phyloP scores from a whole-genome alignment of 2,888 invertebrate species.

The Mermis nigrescens region DNA sequence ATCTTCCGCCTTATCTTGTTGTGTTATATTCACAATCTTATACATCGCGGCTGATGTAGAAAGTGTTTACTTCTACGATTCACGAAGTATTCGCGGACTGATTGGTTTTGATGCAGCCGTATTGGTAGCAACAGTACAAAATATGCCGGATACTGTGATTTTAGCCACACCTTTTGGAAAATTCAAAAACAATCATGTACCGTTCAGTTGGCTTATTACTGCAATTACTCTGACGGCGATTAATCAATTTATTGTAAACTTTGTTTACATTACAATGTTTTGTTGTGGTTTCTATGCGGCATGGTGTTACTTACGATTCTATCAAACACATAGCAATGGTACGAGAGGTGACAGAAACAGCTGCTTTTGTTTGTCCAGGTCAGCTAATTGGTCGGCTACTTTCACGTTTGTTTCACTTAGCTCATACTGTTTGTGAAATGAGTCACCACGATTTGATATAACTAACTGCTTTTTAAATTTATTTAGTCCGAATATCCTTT shows the following conservation, averaged over 20 bases:
- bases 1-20: conserved; percentile 29
- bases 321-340: conserved; percentile 81
- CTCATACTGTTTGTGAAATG: no score
- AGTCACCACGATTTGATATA: no score
- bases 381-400: no score
- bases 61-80: conserved; percentile 27
- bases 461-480: no score
- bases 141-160: conserved; percentile 36
- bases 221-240: not conserved
- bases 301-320: conserved; percentile 85
- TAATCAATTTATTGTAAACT: not conserved
- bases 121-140: conserved; percentile 35
- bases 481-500: no score
- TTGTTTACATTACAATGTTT: conserved; percentile 81
- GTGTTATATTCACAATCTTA: conserved; percentile 29
- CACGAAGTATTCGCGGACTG: conserved; percentile 31
- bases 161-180: conserved; percentile 15
- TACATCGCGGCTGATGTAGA: conserved; percentile 31
- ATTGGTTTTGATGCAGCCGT: conserved; percentile 35
- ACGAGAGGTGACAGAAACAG: conserved; percentile 82
- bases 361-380: conserved; percentile 86
- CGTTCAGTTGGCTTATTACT: conserved; percentile 3
- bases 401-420: no score
- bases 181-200: conserved; percentile 12
- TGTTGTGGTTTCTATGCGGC: conserved; percentile 69